phyloP scores from a whole-genome alignment of 2,113 vertebrate genomes.

The Rhagologus leucostigma region DNA sequence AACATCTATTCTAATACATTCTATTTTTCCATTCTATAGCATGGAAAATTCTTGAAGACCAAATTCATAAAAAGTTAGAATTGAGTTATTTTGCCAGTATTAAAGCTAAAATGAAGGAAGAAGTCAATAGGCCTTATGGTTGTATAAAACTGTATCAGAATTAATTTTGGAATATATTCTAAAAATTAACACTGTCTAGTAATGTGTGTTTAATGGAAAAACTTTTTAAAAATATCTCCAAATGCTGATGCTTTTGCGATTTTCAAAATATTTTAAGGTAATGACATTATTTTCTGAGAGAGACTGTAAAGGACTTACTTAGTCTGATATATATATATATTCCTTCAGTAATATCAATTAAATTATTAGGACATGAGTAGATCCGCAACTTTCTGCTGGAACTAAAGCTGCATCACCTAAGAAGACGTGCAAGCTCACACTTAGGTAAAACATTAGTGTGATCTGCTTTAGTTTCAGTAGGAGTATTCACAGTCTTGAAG shows the following conservation, averaged over 20 bases:
- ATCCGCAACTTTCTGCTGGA: neutral
- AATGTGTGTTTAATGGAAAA: neutral
- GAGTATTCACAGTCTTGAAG: neutral
- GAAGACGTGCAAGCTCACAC: neutral
- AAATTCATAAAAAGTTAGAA: neutral
- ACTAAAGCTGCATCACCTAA: neutral
- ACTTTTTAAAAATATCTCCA: neutral
- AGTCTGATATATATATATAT: neutral
- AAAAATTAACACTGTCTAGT: neutral
- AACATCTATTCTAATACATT: neutral
- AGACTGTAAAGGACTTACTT: neutral
- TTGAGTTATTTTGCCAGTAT: neutral
- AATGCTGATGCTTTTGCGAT: neutral
- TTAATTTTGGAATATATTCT: neutral
- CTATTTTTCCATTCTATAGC: neutral
- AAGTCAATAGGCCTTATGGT: neutral
- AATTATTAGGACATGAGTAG: neutral
- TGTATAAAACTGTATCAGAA: neutral
- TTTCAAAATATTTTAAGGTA: neutral
- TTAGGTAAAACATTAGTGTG: neutral
- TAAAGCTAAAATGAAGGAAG: neutral
- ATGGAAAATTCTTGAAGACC: neutral
- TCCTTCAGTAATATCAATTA: neutral
- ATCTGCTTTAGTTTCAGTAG: neutral
- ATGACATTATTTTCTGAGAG: neutral